A percentile compares a stretch with the other conserved stretches of the same genome.
Evolutionary conservation across 2,113 vertebrate genomes (phyloP).

Genomic region (Embiotoca jacksoni): DNA sequence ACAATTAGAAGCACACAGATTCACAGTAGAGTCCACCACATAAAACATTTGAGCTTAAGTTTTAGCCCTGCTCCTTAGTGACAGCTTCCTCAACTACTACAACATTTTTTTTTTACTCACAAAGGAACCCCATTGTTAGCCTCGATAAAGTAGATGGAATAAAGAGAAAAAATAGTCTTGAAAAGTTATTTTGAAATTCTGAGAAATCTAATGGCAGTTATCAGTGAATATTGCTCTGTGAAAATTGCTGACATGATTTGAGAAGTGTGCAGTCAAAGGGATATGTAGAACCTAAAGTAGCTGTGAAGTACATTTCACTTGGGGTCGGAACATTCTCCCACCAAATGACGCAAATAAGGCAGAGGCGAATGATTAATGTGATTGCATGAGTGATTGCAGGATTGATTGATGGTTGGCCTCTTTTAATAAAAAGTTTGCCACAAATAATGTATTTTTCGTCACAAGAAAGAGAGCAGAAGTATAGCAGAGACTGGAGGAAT

Average conservation of each 20-base stretch:
- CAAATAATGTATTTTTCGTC: slow-evolving; percentile 86
- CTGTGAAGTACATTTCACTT: slow-evolving; percentile 68
- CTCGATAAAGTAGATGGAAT: slow-evolving; percentile 31
- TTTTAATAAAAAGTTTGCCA: slow-evolving; percentile 78
- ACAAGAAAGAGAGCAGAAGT: slow-evolving; percentile 80
- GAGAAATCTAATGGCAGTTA: slow-evolving; percentile 69
- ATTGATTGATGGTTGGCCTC: slow-evolving; percentile 78
- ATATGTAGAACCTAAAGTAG: slow-evolving; percentile 52
- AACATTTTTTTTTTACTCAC: slow-evolving; percentile 11
- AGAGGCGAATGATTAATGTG: slow-evolving; percentile 76
- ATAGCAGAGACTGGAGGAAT: slow-evolving; percentile 71
- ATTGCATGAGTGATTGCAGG: slow-evolving; percentile 80
- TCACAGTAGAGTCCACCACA: neutral
- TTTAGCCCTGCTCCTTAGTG: too few relatives aligned
- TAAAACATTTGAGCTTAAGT: too few relatives aligned
- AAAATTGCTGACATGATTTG: slow-evolving; percentile 68
- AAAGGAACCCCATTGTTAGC: slow-evolving; percentile 23
- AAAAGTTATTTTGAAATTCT: slow-evolving; percentile 68
- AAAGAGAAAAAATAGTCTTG: slow-evolving; percentile 43
- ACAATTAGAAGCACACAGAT: neutral
- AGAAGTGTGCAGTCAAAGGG: slow-evolving; percentile 61
- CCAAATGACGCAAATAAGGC: slow-evolving; percentile 78
- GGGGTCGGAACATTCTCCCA: slow-evolving; percentile 61
- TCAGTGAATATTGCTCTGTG: slow-evolving; percentile 60
- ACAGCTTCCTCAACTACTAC: too few relatives aligned